Conservation (phyloP, 1,140 invertebrate species). For the Atta cephalotes region DNA sequence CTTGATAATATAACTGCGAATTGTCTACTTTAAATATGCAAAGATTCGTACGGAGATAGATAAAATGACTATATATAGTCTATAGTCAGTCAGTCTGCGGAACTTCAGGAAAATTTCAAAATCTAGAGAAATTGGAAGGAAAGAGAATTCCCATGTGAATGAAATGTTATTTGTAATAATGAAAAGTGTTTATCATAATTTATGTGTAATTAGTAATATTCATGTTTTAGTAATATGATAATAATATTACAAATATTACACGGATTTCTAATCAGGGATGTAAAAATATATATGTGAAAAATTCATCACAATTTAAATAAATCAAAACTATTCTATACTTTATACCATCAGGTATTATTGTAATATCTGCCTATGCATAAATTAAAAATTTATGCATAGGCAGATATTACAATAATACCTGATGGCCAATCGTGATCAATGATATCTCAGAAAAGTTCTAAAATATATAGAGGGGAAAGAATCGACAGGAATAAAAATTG, state of each 20-base stretch:
- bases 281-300: not conserved
- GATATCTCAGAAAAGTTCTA: not conserved
- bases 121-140: not conserved
- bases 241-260: not conserved
- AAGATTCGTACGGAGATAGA: not conserved
- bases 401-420: not conserved
- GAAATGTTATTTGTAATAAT: not conserved
- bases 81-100: not conserved
- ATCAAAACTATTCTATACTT: not conserved
- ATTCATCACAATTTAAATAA: not conserved
- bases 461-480: not conserved
- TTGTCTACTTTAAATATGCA: constrained; percentile 44
- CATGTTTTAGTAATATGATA: not conserved
- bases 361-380: no score
- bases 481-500: not conserved
- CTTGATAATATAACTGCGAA: not conserved
- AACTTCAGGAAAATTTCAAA: not conserved
- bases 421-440: no score
- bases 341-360: no score
- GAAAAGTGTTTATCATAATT: not conserved
- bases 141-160: not conserved
- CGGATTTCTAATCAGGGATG: not conserved
- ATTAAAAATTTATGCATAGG: not conserved
- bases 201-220: not conserved
- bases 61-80: not conserved